Percentiles rank a stretch among this genome's conserved stretches.
Conservation (phyloP, 2,113 vertebrate species). For the Otis tarda region DNA sequence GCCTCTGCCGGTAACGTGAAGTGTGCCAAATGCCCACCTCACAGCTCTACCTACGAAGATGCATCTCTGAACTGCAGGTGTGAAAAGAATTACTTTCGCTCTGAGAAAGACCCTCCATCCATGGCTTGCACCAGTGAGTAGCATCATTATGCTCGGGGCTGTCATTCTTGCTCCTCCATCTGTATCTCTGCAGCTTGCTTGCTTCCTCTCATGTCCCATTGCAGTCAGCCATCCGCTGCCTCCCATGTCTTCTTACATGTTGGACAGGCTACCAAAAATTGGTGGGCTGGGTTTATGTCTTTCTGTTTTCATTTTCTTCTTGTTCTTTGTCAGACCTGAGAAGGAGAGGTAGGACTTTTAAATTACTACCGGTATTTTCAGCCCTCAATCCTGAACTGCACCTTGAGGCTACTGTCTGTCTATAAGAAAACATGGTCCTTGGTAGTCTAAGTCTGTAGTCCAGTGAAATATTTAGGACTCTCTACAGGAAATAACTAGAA, state of each 20-base stretch:
- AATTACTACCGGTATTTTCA: conserved; percentile 25
- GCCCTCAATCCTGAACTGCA: neutral
- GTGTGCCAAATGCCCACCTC: conserved; percentile 95
- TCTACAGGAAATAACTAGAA: conserved; percentile 22
- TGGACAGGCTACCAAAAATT: conserved; percentile 26
- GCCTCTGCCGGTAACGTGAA: conserved; percentile 85
- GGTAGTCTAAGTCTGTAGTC: neutral
- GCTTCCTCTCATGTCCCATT: conserved; percentile 49
- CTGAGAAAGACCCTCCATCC: conserved; percentile 91
- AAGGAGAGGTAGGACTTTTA: conserved; percentile 44
- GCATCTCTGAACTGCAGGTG: conserved; percentile 91
- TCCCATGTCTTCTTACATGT: conserved; percentile 7
- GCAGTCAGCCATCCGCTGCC: conserved; percentile 21
- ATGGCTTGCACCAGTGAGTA: conserved; percentile 98
- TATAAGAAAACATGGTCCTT: neutral
- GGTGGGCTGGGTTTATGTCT: conserved; percentile 7
- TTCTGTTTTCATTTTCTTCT: conserved; percentile 22
- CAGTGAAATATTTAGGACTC: neutral
- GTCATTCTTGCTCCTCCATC: conserved; percentile 16
- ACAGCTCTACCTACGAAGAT: conserved; percentile 89
- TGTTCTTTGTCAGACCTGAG: neutral
- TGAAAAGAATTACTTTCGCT: conserved; percentile 97
- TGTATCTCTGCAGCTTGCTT: conserved; percentile 58
- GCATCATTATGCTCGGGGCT: conserved; percentile 59
- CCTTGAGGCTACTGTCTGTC: neutral